Base-by-base conservation (phyloP, 2,797 vertebrate genomes). In the Chelon labrosus region DNA sequence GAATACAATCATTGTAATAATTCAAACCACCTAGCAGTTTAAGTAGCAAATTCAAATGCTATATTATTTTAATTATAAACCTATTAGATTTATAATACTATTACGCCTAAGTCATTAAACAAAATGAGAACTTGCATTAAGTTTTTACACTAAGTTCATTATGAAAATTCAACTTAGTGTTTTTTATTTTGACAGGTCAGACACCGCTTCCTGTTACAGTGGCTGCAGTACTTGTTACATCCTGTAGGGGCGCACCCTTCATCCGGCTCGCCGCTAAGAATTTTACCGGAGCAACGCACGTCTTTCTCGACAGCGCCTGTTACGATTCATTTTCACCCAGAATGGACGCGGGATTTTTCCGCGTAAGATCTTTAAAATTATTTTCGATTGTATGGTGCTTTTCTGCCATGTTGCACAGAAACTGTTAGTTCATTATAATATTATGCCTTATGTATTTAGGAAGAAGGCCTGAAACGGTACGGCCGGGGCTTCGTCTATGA, bases 271-370 rank as follows among this genome's bases (percentile, higher is more conserved):
- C 59, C 78, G 63, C 64, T 72, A 69, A 83, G 79, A 84, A 77
- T 79, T 74, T 79, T 59, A 44, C 66, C 69, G 69, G 81, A 73
- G 79, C 53, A 27, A 55, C 81, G 77, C 87, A 89, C 88, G 89
- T 93, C 85, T 89, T 78, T 88, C 77, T 80, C 54, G 61, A 39
- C 77, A 64, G 71, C 83, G 57, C 73, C 79, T 77, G 67, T 64
- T 76, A 83, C 77, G 57, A 83, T 74, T 76, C 13, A 73, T 79
- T 88, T 85, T 85, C 79, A 77, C 81, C 79, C 65, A 94, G 19
- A 89, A 96, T 96, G 95, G 95, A 96, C 93, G 95, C 95, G 95
- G 95, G 95, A 64, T 96, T 96, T 77, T 96, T 96, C 95, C 95
- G 95, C 95, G 95, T 96, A 95, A 96, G 95, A 76, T 62, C 5